Base-by-base conservation (phyloP, 2,888 invertebrate species). In the Hylaea fasciaria region DNA sequence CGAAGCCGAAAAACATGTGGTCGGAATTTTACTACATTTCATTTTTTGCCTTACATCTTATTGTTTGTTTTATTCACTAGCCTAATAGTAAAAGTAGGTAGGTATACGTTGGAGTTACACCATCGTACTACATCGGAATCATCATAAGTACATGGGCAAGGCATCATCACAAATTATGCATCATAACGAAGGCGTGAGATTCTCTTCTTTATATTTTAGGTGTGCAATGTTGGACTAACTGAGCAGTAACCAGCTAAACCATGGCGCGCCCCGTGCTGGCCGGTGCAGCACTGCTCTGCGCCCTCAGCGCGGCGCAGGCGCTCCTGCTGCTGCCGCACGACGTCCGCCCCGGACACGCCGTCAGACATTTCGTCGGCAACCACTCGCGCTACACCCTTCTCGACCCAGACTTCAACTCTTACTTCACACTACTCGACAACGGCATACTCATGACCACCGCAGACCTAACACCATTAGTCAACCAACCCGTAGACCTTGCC, bases 391-490 rank as follows among this genome's bases (percentile, higher is more conserved):
- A 93, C 77, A 93, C 94, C 57, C 86, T 93, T 69, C 88, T 97
- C 76, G 96, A 97, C 77, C 96, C 96, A 50, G 96, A 96, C 67
- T 96, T 95, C 83, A 95, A 96, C 47, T 95, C 96, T 70, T 97
- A 95, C 87, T 98, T 98, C 86, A 96, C 98, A 10, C 95, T 98
- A 69, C 94, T 98, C 58, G 95, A 96, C 70, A 96, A 97, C 84
- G 98, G 98, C 52, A 94, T 97, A 57, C 95, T 98, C 58, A 98
- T 98, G 97, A 97, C 97, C 46, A 97, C 97, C 28, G 95, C 96
- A 40, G 97, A 97, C 80, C 93, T 98, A 43, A 94, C 95, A 53
- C 96, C 97, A 12, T 89, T 98, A 64, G 94, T 97, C 62, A 95
- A 97, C 82, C 94, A 95, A 69, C 96, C 96, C 0, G 95, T 97